A percentile compares a stretch with the other conserved stretches of the same genome.
phyloP scores from a whole-genome alignment of 2,888 invertebrate species.

The Sinelater perroti region DNA sequence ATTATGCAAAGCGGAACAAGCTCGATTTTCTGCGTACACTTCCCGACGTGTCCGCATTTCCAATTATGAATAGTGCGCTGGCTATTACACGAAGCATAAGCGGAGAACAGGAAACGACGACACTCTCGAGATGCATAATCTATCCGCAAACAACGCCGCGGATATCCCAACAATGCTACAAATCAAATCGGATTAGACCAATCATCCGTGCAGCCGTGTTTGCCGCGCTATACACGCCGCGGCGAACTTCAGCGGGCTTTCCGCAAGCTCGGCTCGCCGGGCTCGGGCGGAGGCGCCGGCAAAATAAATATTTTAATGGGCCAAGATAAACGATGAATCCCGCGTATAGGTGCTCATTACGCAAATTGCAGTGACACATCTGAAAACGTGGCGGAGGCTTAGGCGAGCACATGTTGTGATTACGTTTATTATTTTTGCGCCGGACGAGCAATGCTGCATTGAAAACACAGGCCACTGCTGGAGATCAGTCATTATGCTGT shows the following conservation, averaged over 20 bases:
- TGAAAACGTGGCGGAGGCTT: slow-evolving; percentile 17
- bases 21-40: slow-evolving; percentile 5
- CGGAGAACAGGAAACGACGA: slow-evolving; percentile 15
- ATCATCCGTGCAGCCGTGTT: slow-evolving; percentile 7
- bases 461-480: slow-evolving; percentile 20
- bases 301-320: slow-evolving; percentile 13
- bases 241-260: neutral
- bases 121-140: slow-evolving; percentile 13
- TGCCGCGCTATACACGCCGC: neutral
- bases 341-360: slow-evolving; percentile 10
- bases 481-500: slow-evolving; percentile 25
- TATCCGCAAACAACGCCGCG: slow-evolving; percentile 5
- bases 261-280: neutral
- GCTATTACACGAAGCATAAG: slow-evolving; percentile 14
- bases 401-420: slow-evolving; percentile 17
- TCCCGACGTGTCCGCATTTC: slow-evolving; percentile 12
- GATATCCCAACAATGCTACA: slow-evolving; percentile 18
- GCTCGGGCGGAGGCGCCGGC: neutral
- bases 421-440: slow-evolving; percentile 17
- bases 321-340: slow-evolving; percentile 14
- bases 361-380: slow-evolving; percentile 18
- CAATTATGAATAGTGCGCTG: slow-evolving; percentile 16
- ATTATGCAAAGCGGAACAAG: slow-evolving; percentile 10
- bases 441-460: slow-evolving; percentile 12
- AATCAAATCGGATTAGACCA: slow-evolving; percentile 16